phyloP scores from a whole-genome alignment of 2,888 invertebrate genomes.

The Sipha maydis region DNA sequence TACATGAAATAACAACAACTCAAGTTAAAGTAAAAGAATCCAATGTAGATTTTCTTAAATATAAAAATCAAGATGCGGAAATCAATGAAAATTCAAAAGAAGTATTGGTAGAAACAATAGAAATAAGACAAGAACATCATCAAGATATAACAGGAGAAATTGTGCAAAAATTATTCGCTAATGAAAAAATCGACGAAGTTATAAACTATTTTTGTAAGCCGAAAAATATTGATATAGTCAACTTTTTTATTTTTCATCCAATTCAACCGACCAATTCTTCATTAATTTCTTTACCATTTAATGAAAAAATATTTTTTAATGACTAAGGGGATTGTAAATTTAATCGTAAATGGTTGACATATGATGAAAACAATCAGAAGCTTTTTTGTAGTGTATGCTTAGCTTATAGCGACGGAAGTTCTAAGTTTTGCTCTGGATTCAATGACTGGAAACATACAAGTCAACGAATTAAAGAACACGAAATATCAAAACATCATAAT shows the following conservation, averaged over 20 bases:
- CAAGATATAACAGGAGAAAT: no score
- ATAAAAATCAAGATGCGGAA: neutral
- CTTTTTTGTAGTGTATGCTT: slow-evolving; percentile 16
- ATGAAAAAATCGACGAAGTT: no score
- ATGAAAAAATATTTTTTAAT: no score
- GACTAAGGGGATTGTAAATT: no score
- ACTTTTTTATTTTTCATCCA: neutral
- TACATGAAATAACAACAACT: slow-evolving; percentile 10
- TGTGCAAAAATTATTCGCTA: no score
- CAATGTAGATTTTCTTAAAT: neutral
- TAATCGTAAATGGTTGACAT: neutral
- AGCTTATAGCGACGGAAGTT: neutral
- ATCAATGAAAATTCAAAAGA: neutral
- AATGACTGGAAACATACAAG: neutral
- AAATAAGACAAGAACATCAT: no score
- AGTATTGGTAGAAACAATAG: no score
- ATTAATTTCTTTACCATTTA: no score
- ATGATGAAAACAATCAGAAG: slow-evolving; percentile 11
- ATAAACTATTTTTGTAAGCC: no score
- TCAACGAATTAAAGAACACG: slow-evolving; percentile 10
- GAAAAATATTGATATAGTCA: no score
- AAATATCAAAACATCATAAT: neutral
- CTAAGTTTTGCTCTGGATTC: neutral
- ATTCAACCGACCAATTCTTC: neutral
- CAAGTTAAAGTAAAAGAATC: slow-evolving; percentile 4